Percentiles rank a stretch among this genome's conserved stretches.
Evolutionary conservation across 30 jellyfish, hydroid and myxozoan species (phyloP).

Genomic region (Rhopilema esculentum): DNA sequence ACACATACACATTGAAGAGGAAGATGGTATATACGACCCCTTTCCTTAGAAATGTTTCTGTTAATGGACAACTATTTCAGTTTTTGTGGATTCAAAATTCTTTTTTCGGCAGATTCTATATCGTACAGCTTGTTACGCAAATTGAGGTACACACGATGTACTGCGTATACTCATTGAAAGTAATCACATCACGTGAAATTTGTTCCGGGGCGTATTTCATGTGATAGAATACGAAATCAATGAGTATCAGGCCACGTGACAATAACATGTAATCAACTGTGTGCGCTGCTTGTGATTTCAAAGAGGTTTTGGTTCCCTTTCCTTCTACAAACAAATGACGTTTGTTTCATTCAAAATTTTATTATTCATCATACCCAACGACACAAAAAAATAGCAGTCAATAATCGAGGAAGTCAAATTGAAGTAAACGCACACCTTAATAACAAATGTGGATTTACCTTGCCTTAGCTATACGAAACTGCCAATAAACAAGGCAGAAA

Average conservation of each 20-base stretch:
- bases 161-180: not conserved
- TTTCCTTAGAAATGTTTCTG: too few relatives aligned
- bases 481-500: too few relatives aligned
- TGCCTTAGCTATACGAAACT: too few relatives aligned
- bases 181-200: not conserved
- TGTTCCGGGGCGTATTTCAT: not conserved
- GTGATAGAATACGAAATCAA: not conserved
- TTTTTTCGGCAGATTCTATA: too few relatives aligned
- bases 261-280: not conserved
- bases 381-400: not conserved
- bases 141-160: not conserved
- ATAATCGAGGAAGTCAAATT: not conserved
- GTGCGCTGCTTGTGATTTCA: not conserved
- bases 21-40: too few relatives aligned
- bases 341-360: not conserved
- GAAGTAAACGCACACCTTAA: too few relatives aligned
- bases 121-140: too few relatives aligned
- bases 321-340: not conserved
- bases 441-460: too few relatives aligned
- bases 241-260: not conserved
- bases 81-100: too few relatives aligned
- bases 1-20: too few relatives aligned
- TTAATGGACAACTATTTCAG: too few relatives aligned
- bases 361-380: not conserved
- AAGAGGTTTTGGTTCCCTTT: not conserved